Evolutionary conservation across 2,888 invertebrate genomes (phyloP), one percentile per base, ranked within the genome.

Genomic region (Nesidiocoris tenuis): DNA sequence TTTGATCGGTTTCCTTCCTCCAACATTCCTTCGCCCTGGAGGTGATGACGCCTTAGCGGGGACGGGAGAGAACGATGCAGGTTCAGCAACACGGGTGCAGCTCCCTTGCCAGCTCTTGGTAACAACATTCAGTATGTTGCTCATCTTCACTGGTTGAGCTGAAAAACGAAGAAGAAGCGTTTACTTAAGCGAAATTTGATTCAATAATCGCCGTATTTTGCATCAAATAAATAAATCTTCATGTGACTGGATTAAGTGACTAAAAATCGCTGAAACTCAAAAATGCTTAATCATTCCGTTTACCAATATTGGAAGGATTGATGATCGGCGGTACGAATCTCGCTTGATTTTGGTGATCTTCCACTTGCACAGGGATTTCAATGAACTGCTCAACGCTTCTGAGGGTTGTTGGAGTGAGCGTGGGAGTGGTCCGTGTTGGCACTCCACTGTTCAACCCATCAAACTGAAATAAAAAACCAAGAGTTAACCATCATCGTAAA

Each of bases 351-450:
- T 91, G 87, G 86, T 88, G 90, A 78, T 87, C 88, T 83, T 88
- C 90, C 80, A 90, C 89, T 81, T 90, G 89, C 82, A 88, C 89
- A 85, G 92, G 92, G 82, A 95, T 86, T 86, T 95, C 95, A 83
- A 93, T 90, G 85, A 95, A 93, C 82, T 96, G 95, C 86, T 96
- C 95, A 85, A 96, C 94, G 86, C 90, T 86, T 82, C 94, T 90
- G 83, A 96, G 86, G 81, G 95, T 96, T 64, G 96, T 96, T 79
- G 96, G 96, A 80, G 97, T 97, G 82, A 97, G 87, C 9, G 81
- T 96, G 80, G 96, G 92, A 82, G 96, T 96, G 80, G 96, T 96
- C 84, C 93, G 89, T 77, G 96, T 95, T 74, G 95, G 95, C 82
- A 95, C 94, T 82, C 94, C 94, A 54, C 82, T 82, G 74, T 83